Conservation (phyloP, 64 coral and sea anemone species). For the Montipora cactus region DNA sequence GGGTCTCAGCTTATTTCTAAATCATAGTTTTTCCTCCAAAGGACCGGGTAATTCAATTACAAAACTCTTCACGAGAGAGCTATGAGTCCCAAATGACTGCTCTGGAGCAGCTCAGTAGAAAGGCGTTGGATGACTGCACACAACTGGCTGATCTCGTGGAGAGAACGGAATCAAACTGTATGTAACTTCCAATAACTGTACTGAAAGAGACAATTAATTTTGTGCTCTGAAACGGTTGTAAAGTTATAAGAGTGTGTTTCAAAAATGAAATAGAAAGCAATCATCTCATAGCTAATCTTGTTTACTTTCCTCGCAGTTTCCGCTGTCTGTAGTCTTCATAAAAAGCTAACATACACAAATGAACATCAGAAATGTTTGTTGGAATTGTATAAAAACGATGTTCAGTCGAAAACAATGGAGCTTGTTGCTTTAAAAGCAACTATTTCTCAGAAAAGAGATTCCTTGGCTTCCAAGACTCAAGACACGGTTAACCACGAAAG, state of each 20-base stretch:
- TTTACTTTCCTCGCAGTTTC: slow-evolving; percentile 28
- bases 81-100: slow-evolving; percentile 74
- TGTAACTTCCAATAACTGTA: neutral
- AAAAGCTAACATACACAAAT: slow-evolving; percentile 81
- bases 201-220: neutral
- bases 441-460: slow-evolving; percentile 52
- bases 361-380: slow-evolving; percentile 87
- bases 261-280: too few species aligned
- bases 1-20: neutral
- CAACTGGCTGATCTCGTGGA: slow-evolving; percentile 61
- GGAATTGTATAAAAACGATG: slow-evolving; percentile 35
- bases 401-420: slow-evolving; percentile 61
- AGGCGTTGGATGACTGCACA: slow-evolving; percentile 30
- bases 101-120: slow-evolving; percentile 69
- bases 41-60: slow-evolving; percentile 78
- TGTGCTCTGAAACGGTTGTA: neutral
- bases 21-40: neutral
- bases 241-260: too few species aligned
- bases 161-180: slow-evolving; percentile 75
- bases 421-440: slow-evolving; percentile 65
- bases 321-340: slow-evolving; percentile 66
- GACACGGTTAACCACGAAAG: slow-evolving; percentile 19
- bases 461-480: neutral
- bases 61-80: slow-evolving; percentile 70
- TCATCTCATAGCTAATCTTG: too few species aligned